Evolutionary conservation across 2,797 vertebrate species (phyloP).

Genomic region (Anguilla obscura): DNA sequence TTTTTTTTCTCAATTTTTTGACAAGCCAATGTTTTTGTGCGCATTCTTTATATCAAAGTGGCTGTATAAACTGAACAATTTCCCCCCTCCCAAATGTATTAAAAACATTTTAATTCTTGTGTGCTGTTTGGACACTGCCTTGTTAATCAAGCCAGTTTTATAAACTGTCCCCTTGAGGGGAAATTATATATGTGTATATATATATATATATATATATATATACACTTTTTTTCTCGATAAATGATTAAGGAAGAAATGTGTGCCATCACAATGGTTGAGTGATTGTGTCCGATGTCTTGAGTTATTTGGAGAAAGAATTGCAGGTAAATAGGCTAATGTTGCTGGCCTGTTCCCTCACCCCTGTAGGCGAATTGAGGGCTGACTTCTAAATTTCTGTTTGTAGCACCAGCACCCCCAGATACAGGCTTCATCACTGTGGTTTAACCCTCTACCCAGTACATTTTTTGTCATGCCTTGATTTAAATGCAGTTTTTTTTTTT

Average conservation of each 20-base stretch:
- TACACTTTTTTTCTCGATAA: background rate
- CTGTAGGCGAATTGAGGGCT: constrained; percentile 42
- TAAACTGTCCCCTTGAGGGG: background rate
- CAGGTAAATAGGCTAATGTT: constrained; percentile 58
- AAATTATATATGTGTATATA: background rate
- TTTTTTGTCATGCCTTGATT: constrained; percentile 57
- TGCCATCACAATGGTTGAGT: background rate
- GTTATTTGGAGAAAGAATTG: background rate
- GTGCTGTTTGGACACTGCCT: background rate
- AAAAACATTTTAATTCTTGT: background rate
- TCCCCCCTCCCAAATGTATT: constrained; percentile 1
- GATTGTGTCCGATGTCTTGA: background rate
- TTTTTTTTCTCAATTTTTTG: constrained; percentile 11
- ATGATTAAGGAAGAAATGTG: background rate
- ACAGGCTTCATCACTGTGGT: constrained; percentile 46
- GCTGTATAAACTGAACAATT: constrained; percentile 6
- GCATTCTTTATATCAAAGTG: constrained; percentile 2
- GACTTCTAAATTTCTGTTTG: constrained; percentile 50
- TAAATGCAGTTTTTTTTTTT: constrained; percentile 61
- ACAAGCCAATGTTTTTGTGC: constrained; percentile 25
- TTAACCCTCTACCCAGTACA: constrained; percentile 42
- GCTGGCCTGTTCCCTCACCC: constrained; percentile 51
- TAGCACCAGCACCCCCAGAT: constrained; percentile 60
- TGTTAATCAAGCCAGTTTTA: constrained; percentile 11
- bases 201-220: background rate